Evolutionary conservation across 2,888 invertebrate genomes (phyloP).

Genomic region (Synanthedon vespiformis): DNA sequence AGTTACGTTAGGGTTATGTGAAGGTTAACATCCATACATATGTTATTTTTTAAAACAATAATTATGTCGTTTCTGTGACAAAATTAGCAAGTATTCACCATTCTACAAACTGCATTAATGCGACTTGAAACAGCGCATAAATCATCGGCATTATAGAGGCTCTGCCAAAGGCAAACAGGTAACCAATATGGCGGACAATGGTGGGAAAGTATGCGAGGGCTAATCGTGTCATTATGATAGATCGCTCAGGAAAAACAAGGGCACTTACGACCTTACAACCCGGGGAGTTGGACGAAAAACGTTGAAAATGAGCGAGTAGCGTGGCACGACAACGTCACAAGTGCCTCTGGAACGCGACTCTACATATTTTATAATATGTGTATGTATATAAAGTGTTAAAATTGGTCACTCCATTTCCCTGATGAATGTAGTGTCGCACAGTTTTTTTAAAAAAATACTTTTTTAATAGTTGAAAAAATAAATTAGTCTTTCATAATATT

Average conservation of each 20-base stretch:
- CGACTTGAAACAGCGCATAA: slow-evolving; percentile 3
- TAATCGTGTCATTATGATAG: slow-evolving; percentile 12
- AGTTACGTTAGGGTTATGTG: too few relatives aligned
- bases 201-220: slow-evolving; percentile 8
- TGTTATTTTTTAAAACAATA: too few relatives aligned
- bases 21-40: too few relatives aligned
- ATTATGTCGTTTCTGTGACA: too few relatives aligned
- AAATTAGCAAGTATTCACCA: too few relatives aligned
- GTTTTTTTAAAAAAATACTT: too few relatives aligned
- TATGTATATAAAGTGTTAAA: neutral
- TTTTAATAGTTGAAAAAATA: too few relatives aligned
- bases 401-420: neutral
- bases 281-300: neutral
- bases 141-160: slow-evolving; percentile 2
- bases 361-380: neutral
- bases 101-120: neutral
- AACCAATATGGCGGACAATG: slow-evolving; percentile 6
- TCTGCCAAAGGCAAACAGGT: slow-evolving; percentile 6
- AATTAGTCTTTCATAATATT: too few relatives aligned
- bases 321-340: neutral
- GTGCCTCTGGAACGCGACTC: neutral
- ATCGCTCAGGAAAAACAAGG: slow-evolving; percentile 5
- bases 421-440: too few relatives aligned
- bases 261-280: slow-evolving; percentile 1
- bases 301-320: neutral